A percentile compares a stretch with the other conserved stretches of the same genome.
These are phyloP conservation scores for Lypha dubia DNA, from an alignment of 2,888 invertebrate genomes.

Conservation along the genomic window DNA sequence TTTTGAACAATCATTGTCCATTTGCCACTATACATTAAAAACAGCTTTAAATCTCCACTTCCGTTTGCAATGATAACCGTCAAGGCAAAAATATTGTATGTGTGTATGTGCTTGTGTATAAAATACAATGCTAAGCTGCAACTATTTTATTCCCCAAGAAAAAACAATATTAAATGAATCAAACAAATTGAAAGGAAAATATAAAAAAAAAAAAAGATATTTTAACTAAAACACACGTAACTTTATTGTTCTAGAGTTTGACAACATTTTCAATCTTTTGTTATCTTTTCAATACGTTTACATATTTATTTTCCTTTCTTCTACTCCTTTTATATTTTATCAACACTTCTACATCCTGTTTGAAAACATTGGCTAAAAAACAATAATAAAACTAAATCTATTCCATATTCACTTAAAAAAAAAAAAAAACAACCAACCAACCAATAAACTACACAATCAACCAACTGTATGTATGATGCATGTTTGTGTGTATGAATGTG, in stretches of 20 bases:
- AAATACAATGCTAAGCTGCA: slow-evolving; percentile 4
- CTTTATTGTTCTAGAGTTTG: slow-evolving; percentile 75
- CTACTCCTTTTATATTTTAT: slow-evolving; percentile 62
- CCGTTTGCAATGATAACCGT: slow-evolving; percentile 18
- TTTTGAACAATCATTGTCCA: not conserved
- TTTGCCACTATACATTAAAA: not conserved
- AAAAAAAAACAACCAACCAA: slow-evolving; percentile 59
- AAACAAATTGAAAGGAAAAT: slow-evolving; percentile 57
- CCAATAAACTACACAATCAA: slow-evolving; percentile 49
- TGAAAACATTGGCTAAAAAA: slow-evolving; percentile 45
- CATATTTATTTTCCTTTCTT: slow-evolving; percentile 25
- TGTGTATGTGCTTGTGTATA: not conserved
- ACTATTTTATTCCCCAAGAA: not conserved
- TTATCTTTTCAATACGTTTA: slow-evolving; percentile 74
- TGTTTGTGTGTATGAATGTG: slow-evolving; percentile 58
- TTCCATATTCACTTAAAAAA: slow-evolving; percentile 70
- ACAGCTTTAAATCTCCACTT: not conserved
- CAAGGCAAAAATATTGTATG: not conserved
- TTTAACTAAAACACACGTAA: slow-evolving; percentile 75
- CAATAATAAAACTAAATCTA: slow-evolving; percentile 51
- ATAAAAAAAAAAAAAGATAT: slow-evolving; percentile 21
- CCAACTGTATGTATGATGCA: slow-evolving; percentile 49
- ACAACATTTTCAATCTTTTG: slow-evolving; percentile 75
- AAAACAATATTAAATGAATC: slow-evolving; percentile 50
- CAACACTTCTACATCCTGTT: slow-evolving; percentile 68